Percentiles rank a stretch among this genome's conserved stretches.
phyloP scores from a whole-genome alignment of 2,888 invertebrate species.

The Taenaris catops region DNA sequence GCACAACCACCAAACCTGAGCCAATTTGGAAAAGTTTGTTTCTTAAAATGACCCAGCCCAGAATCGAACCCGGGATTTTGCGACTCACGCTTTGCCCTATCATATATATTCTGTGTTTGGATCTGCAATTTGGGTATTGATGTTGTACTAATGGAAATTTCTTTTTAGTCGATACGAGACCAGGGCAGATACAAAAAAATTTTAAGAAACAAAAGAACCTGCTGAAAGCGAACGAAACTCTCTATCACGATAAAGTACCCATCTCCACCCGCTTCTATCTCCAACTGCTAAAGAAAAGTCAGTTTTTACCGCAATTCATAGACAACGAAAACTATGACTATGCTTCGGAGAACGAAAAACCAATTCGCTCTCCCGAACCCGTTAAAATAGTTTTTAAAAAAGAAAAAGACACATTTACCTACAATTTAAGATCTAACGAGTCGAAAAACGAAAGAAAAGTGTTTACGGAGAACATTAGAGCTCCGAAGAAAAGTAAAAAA shows the following conservation, averaged over 20 bases:
- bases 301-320: constrained; percentile 53
- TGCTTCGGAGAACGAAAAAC: constrained; percentile 58
- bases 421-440: constrained; percentile 59
- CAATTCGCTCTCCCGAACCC: constrained; percentile 37
- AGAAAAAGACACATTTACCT: constrained; percentile 43
- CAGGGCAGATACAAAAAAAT: constrained; percentile 35
- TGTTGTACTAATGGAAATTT: too few relatives aligned
- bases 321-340: constrained; percentile 58
- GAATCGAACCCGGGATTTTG: too few relatives aligned
- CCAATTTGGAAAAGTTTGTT: too few relatives aligned
- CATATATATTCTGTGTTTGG: too few relatives aligned
- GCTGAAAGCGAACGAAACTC: constrained; percentile 56
- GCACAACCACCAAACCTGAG: too few relatives aligned
- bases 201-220: constrained; percentile 52
- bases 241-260: constrained; percentile 66
- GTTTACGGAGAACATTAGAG: constrained; percentile 40
- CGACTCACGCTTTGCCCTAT: too few relatives aligned
- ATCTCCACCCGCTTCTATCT: constrained; percentile 66
- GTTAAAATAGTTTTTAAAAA: constrained; percentile 37
- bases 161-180: too few relatives aligned
- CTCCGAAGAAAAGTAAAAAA: constrained; percentile 30
- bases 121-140: too few relatives aligned
- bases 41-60: too few relatives aligned
- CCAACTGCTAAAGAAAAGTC: constrained; percentile 59
- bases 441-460: constrained; percentile 54